Conservation (phyloP, 2,797 vertebrate species). For the Xiphophorus birchmanni region DNA sequence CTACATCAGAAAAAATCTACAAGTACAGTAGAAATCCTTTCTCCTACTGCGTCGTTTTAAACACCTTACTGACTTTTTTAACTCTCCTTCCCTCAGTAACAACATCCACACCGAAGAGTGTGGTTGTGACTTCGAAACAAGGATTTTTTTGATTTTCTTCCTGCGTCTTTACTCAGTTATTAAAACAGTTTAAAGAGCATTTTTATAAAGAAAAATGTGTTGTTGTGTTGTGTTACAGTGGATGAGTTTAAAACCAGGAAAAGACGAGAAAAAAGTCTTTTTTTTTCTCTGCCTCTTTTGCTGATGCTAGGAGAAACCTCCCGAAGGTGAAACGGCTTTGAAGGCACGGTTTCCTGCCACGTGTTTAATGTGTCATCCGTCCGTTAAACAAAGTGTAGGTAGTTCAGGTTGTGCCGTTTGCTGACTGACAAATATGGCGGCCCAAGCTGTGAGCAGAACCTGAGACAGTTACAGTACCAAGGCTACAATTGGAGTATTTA, state of each 20-base stretch:
- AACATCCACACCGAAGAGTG: background rate
- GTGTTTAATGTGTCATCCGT: constrained; percentile 1
- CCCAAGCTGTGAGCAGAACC: constrained; percentile 72
- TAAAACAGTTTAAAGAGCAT: background rate
- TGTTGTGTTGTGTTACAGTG: background rate
- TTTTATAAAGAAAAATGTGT: background rate
- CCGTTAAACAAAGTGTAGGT: constrained; percentile 67
- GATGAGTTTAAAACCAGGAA: background rate
- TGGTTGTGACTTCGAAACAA: background rate
- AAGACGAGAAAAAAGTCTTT: too few relatives aligned
- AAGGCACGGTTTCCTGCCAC: background rate
- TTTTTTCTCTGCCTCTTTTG: too few relatives aligned
- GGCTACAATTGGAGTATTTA: constrained; percentile 71
- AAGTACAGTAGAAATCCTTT: background rate
- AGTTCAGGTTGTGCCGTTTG: constrained; percentile 74
- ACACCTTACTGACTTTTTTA: background rate
- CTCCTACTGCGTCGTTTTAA: background rate
- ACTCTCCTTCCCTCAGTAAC: background rate
- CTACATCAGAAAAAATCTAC: background rate
- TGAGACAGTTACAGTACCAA: constrained; percentile 81
- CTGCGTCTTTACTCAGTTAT: too few relatives aligned
- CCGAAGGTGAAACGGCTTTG: background rate
- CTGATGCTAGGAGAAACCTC: background rate
- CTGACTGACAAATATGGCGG: constrained; percentile 80
- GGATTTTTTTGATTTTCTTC: background rate